Evolutionary conservation across 2,888 invertebrate species (phyloP).

Genomic region (Drepanosiphum platanoidis): DNA sequence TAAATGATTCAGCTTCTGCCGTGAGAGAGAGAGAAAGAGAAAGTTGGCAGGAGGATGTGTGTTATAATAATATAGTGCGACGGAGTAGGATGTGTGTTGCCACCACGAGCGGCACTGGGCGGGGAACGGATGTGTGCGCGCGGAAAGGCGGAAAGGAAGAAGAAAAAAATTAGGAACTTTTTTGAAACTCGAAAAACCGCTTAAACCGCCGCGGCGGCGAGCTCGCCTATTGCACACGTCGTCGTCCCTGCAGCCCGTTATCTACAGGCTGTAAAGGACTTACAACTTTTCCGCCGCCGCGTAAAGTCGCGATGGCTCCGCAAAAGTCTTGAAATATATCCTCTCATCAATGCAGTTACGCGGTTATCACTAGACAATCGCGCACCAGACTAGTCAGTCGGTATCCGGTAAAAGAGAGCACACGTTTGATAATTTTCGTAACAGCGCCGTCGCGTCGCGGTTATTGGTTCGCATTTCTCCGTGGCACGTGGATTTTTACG

Average conservation of each 20-base stretch:
- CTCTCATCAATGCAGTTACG: background rate
- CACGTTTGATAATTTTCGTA: background rate
- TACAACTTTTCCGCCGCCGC: background rate
- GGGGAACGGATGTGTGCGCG: background rate
- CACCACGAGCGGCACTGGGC: background rate
- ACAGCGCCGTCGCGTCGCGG: no score
- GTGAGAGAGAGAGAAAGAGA: background rate
- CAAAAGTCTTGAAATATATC: background rate
- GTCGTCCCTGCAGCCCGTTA: no score
- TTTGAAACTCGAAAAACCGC: conserved; percentile 15
- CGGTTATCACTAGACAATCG: background rate
- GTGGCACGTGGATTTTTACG: background rate
- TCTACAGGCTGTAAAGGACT: background rate
- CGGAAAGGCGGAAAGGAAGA: background rate
- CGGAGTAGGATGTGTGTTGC: no score
- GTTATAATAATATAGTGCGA: background rate
- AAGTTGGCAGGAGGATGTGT: background rate
- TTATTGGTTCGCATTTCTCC: background rate
- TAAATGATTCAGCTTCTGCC: conserved; percentile 46
- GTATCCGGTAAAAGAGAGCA: no score
- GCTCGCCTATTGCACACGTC: background rate
- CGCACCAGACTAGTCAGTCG: no score
- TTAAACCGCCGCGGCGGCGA: background rate
- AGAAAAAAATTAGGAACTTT: conserved; percentile 12
- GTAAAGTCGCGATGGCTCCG: background rate